Evolutionary conservation across 2,888 invertebrate species (phyloP), one percentile per base, ranked within the genome.

Genomic region (Acanthosepion lycidas): DNA sequence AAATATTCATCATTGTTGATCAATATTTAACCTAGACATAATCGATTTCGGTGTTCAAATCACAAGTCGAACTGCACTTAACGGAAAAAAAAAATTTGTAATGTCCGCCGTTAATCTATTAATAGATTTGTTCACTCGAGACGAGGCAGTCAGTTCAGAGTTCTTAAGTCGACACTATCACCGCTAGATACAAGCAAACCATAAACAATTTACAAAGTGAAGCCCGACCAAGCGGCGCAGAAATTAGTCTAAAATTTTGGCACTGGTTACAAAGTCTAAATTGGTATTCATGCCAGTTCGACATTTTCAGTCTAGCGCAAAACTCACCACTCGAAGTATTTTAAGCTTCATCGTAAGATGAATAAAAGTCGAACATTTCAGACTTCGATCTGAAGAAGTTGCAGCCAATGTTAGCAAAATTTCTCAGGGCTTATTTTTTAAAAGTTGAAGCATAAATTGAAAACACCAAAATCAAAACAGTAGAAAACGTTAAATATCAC

Each of bases 51-150:
- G 3, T 33, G 78, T n/a, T 78, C 78, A 15, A 78, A 78, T 78
- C 78, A 78, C 78, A 78, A 33, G n/a, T 78, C 78, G 78, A 78
- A 78, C 33, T n/a, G 78, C 78, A 78, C 78, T 78, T 78, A n/a
- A 33, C 23, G 78, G 78, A 33, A n/a, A 18, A 78, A 33, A n/a
- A 18, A 78, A 33, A 8, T 0, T 15, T 5, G 78, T 33, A 15
- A 78, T n/a, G 78, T 78, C 33, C 78, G n/a, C 78, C 18, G n/a
- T n/a, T 15, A n/a, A 78, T n/a, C 78, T 78, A 78, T 78, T 78
- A 78, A 78, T 78, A 78, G 78, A 78, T 15, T 78, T 78, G n/a
- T 78, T n/a, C 78, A 78, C 78, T n/a, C 18, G 5, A 78, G 78
- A 78, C 78, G 15, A 5, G n/a, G 78, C 12, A 78, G n/a, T n/a